phyloP scores from a whole-genome alignment of 2,113 vertebrate species.

The Ctenomys sociabilis region DNA sequence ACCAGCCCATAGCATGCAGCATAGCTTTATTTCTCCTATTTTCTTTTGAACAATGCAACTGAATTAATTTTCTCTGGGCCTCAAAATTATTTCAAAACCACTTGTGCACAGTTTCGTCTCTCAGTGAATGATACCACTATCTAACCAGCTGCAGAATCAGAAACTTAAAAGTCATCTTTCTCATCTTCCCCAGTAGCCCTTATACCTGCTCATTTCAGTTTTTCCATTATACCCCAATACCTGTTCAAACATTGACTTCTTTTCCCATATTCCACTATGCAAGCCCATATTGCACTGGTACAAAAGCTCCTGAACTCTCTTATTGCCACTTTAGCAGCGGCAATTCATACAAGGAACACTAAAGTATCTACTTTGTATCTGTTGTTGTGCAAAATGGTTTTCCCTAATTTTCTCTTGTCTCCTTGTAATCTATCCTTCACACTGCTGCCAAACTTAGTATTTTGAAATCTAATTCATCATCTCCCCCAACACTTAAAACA shows the following conservation, averaged over 20 bases:
- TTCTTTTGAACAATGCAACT: constrained; percentile 2
- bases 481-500: neutral
- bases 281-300: no score
- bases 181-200: neutral
- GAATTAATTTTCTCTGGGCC: neutral
- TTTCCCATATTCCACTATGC: neutral
- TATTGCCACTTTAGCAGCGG: neutral
- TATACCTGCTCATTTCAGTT: neutral
- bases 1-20: no score
- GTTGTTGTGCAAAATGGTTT: neutral
- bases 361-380: neutral
- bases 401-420: neutral
- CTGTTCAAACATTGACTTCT: neutral
- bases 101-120: neutral
- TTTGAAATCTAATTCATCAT: constrained; percentile 2
- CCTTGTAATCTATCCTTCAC: neutral
- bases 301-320: neutral
- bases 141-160: neutral
- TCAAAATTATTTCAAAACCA: constrained; percentile 38
- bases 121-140: neutral
- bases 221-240: neutral
- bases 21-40: constrained; percentile 6
- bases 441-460: neutral
- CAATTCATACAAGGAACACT: neutral
- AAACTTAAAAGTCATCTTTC: neutral